These are phyloP conservation scores for Agrotis ipsilon DNA, from an alignment of 2,888 invertebrate genomes.

Conservation along the genomic window DNA sequence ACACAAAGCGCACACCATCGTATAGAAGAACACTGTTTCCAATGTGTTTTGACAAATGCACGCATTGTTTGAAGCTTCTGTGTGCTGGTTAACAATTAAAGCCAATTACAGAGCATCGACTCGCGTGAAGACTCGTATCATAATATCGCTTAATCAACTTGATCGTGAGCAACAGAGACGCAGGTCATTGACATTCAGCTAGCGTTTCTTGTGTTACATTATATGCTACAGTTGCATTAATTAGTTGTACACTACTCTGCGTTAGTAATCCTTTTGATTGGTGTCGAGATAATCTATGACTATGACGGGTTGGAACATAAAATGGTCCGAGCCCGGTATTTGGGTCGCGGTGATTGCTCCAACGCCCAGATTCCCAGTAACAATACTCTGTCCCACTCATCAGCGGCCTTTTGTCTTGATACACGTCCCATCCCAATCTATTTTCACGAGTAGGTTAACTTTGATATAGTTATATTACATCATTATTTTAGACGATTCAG, in stretches of 20 bases:
- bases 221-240: constrained; percentile 60
- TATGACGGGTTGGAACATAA: constrained; percentile 68
- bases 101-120: constrained; percentile 86
- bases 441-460: constrained; percentile 60
- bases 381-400: constrained; percentile 77
- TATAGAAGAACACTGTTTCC: constrained; percentile 37
- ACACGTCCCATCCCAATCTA: constrained; percentile 64
- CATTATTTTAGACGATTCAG: constrained; percentile 3
- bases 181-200: constrained; percentile 78
- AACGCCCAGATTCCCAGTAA: constrained; percentile 78
- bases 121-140: constrained; percentile 80
- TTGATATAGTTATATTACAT: constrained; percentile 47
- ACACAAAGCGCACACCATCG: constrained; percentile 37
- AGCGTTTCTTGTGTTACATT: constrained; percentile 61
- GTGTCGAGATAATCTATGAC: constrained; percentile 65
- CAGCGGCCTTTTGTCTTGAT: constrained; percentile 77
- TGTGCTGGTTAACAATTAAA: constrained; percentile 77
- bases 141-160: constrained; percentile 87
- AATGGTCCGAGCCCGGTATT: constrained; percentile 77
- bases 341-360: constrained; percentile 83
- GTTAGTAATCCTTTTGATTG: constrained; percentile 60
- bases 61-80: constrained; percentile 44
- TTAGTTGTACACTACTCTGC: constrained; percentile 56
- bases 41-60: constrained; percentile 48
- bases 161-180: constrained; percentile 79